Evolutionary conservation across 2,888 invertebrate genomes (phyloP).

Genomic region (Drosophila barbarae): DNA sequence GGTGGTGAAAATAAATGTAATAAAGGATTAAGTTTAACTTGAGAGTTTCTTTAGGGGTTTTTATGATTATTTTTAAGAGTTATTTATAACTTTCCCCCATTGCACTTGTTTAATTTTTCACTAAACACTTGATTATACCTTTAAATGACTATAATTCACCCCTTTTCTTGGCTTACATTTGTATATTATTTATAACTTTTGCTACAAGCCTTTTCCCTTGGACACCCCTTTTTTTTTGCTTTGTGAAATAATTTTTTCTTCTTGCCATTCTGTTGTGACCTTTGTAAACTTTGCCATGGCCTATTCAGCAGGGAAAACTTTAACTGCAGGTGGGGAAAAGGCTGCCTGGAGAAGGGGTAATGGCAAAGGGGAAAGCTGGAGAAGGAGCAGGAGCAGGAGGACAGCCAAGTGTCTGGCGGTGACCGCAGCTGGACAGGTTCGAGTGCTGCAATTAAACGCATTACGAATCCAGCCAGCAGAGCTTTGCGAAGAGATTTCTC

Average conservation of each 20-base stretch:
- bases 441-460: slow-evolving; percentile 67
- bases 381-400: background rate
- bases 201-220: too few species aligned
- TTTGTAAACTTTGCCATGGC: background rate
- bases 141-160: background rate
- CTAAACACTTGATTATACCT: background rate
- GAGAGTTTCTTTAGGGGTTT: too few species aligned
- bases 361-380: background rate
- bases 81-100: too few species aligned
- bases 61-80: too few species aligned
- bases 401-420: slow-evolving; percentile 23
- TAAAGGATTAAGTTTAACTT: slow-evolving; percentile 2
- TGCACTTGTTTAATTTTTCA: background rate
- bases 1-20: slow-evolving; percentile 60
- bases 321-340: background rate
- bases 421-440: slow-evolving; percentile 57
- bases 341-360: background rate
- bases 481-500: slow-evolving; percentile 7
- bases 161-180: too few species aligned
- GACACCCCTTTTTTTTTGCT: slow-evolving; percentile 1
- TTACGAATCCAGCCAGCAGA: slow-evolving; percentile 25
- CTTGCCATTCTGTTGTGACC: background rate
- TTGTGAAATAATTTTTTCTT: background rate
- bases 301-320: slow-evolving; percentile 10
- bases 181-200: slow-evolving; percentile 1